These are phyloP conservation scores for Dynastes hyllus DNA, from an alignment of 2,888 invertebrate genomes.

Conservation along the genomic window DNA sequence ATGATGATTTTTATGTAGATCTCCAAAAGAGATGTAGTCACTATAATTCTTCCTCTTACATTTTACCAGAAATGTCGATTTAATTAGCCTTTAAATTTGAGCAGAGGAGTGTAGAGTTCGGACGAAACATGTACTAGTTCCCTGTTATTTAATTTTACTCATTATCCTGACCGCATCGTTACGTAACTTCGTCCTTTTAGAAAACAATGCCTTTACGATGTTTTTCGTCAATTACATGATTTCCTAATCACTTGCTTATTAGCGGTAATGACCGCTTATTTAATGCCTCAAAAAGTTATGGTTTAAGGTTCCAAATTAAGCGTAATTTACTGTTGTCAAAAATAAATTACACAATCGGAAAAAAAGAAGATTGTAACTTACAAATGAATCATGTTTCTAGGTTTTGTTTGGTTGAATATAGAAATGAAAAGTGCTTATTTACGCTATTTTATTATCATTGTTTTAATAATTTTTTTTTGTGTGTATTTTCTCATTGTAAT, in stretches of 20 bases:
- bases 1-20: too few relatives aligned
- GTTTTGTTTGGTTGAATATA: not conserved
- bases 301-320: constrained; percentile 12
- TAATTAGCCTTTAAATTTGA: too few relatives aligned
- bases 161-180: not conserved
- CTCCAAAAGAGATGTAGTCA: too few relatives aligned
- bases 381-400: not conserved
- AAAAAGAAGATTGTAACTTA: not conserved
- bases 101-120: too few relatives aligned
- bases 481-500: too few relatives aligned
- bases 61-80: too few relatives aligned
- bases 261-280: constrained; percentile 5
- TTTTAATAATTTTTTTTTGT: not conserved
- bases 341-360: not conserved
- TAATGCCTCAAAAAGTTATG: not conserved
- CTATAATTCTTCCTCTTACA: too few relatives aligned
- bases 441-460: not conserved
- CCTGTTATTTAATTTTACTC: not conserved
- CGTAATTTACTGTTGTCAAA: not conserved
- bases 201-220: not conserved
- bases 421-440: not conserved
- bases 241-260: not conserved
- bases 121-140: too few relatives aligned
- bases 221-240: constrained; percentile 1
- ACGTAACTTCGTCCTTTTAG: not conserved